These are phyloP conservation scores for Glossosoma conforme DNA, from an alignment of 1,140 invertebrate species.

Conservation along the genomic window DNA sequence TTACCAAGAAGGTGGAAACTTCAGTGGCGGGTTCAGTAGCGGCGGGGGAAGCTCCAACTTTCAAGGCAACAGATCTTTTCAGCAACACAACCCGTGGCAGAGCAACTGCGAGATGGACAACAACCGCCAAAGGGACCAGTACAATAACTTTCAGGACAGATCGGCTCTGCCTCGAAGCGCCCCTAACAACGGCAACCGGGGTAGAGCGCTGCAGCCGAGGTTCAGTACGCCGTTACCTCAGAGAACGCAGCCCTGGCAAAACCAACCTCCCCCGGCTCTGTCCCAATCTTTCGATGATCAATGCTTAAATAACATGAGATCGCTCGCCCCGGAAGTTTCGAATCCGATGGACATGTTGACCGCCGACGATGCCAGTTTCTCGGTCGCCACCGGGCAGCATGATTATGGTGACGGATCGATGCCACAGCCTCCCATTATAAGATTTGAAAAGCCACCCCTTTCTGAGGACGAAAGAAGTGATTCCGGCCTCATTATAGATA, in stretches of 20 bases:
- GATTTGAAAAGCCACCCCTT: slow-evolving; percentile 44
- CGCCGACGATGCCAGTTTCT: slow-evolving; percentile 3
- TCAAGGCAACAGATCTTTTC: slow-evolving; percentile 37
- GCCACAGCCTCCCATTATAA: slow-evolving; percentile 53
- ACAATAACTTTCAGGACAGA: slow-evolving; percentile 21
- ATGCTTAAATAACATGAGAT: slow-evolving; percentile 4
- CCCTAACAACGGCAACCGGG: slow-evolving; percentile 10
- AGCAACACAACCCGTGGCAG: slow-evolving; percentile 39
- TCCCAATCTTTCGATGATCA: slow-evolving; percentile 11
- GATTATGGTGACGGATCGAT: slow-evolving; percentile 34
- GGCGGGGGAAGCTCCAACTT: slow-evolving; percentile 30
- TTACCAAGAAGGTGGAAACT: slow-evolving; percentile 36
- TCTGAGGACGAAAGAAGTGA: slow-evolving; percentile 59
- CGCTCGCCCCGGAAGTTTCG: background rate
- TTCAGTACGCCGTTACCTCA: slow-evolving; percentile 10
- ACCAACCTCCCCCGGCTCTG: slow-evolving; percentile 7
- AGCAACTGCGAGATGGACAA: slow-evolving; percentile 14
- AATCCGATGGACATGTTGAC: slow-evolving; percentile 9
- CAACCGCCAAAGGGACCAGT: slow-evolving; percentile 18
- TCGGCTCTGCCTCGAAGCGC: slow-evolving; percentile 10
- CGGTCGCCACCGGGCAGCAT: too few species aligned
- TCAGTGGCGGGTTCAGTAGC: slow-evolving; percentile 38
- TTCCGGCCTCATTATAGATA: slow-evolving; percentile 62
- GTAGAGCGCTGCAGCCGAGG: slow-evolving; percentile 14
- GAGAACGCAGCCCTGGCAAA: slow-evolving; percentile 18